Evolutionary conservation across 2,888 invertebrate species (phyloP).

Genomic region (Cephus pygmeus): DNA sequence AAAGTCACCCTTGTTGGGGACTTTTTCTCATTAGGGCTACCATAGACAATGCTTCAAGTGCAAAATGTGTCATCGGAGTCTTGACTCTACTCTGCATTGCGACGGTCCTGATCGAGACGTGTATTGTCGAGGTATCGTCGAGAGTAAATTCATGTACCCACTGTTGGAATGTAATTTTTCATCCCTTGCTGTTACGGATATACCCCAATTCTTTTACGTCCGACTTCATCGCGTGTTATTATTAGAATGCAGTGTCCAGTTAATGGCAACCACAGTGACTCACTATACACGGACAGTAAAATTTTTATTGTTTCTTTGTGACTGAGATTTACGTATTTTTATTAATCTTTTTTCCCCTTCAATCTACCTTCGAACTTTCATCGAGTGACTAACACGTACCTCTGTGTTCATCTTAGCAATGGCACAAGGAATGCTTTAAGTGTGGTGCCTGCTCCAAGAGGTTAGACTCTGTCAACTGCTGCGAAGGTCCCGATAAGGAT

Average conservation of each 20-base stretch:
- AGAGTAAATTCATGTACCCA: not conserved
- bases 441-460: slow-evolving; percentile 88
- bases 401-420: slow-evolving; percentile 74
- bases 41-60: slow-evolving; percentile 93
- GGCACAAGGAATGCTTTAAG: slow-evolving; percentile 95
- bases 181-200: not conserved
- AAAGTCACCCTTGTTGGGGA: slow-evolving; percentile 43
- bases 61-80: slow-evolving; percentile 83
- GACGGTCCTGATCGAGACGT: slow-evolving; percentile 93
- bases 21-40: slow-evolving; percentile 77
- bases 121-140: slow-evolving; percentile 86
- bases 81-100: slow-evolving; percentile 90
- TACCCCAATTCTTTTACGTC: not conserved
- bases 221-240: not conserved
- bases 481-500: slow-evolving; percentile 94
- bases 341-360: slow-evolving; percentile 15
- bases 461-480: slow-evolving; percentile 91
- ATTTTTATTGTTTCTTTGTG: not conserved
- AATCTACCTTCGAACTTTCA: slow-evolving; percentile 26
- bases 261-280: not conserved
- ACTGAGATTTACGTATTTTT: slow-evolving; percentile 28
- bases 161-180: not conserved
- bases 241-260: not conserved
- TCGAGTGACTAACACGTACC: slow-evolving; percentile 52
- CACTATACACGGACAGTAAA: not conserved